Evolutionary conservation across 2,888 invertebrate genomes (phyloP).

Genomic region (Thecocarcelia acutangulata): DNA sequence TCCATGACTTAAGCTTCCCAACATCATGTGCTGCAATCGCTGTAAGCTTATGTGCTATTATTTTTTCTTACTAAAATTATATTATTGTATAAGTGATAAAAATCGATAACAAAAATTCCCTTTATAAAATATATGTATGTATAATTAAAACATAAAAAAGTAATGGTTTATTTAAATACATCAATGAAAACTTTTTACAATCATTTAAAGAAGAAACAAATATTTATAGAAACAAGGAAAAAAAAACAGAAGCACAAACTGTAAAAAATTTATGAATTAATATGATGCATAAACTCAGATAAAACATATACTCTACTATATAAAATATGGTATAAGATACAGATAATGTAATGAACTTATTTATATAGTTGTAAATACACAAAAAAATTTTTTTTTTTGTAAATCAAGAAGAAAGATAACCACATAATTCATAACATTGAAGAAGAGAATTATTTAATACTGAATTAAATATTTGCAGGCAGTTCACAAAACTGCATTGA

Average conservation of each 20-base stretch:
- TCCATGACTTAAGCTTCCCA: constrained; percentile 63
- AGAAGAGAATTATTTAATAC: too few relatives aligned
- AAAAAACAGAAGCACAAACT: constrained; percentile 39
- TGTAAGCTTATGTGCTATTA: constrained; percentile 37
- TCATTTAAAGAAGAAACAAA: constrained; percentile 61
- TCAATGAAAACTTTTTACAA: constrained; percentile 60
- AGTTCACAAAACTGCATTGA: too few relatives aligned
- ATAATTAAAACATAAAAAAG: constrained; percentile 22
- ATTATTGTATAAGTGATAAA: constrained; percentile 26
- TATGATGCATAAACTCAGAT: constrained; percentile 9
- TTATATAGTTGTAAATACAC: too few relatives aligned
- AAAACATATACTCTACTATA: background rate
- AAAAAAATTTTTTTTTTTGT: too few relatives aligned
- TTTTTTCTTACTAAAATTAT: constrained; percentile 34
- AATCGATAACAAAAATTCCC: constrained; percentile 49
- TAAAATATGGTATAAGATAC: background rate
- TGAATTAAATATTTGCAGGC: too few relatives aligned
- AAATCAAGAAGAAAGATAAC: too few relatives aligned
- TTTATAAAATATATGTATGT: constrained; percentile 17
- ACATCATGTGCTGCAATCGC: constrained; percentile 4
- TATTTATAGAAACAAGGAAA: constrained; percentile 13
- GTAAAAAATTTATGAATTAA: constrained; percentile 54
- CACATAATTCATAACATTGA: too few relatives aligned
- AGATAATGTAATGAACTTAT: background rate
- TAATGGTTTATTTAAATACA: constrained; percentile 52